Conservation (phyloP, 92 coral and sea anemone genomes). For the Epizoanthus stellaris region DNA sequence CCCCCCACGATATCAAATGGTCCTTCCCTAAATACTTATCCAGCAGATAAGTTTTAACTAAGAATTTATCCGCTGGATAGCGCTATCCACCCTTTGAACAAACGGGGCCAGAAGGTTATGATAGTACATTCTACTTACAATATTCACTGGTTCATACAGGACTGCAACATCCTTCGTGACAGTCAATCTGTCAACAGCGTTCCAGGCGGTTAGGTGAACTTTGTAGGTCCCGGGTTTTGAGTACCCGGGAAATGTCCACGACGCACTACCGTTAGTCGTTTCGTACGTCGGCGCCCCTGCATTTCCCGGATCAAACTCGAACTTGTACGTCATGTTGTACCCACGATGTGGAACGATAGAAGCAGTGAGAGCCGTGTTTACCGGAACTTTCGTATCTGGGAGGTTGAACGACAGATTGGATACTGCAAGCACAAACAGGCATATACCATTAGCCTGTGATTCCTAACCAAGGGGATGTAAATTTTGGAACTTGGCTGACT, state of each 20-base stretch:
- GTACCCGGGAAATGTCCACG: constrained; percentile 25
- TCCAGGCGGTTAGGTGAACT: constrained; percentile 29
- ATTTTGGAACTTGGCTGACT: too few relatives aligned
- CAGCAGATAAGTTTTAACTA: too few relatives aligned
- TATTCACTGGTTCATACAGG: background rate
- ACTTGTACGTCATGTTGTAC: constrained; percentile 11
- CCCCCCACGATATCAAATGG: too few relatives aligned
- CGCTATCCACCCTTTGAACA: too few relatives aligned
- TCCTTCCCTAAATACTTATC: too few relatives aligned
- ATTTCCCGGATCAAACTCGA: constrained; percentile 22
- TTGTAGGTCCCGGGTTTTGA: background rate
- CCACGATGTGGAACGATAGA: constrained; percentile 16
- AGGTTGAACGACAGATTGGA: constrained; percentile 16
- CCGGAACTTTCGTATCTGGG: constrained; percentile 4
- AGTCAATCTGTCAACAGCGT: constrained; percentile 28
- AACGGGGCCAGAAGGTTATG: background rate
- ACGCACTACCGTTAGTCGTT: constrained; percentile 9
- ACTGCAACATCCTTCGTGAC: constrained; percentile 7
- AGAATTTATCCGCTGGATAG: too few relatives aligned
- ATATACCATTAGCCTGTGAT: too few relatives aligned
- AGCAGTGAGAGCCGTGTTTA: background rate
- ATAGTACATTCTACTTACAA: background rate
- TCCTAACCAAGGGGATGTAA: too few relatives aligned
- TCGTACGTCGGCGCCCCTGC: background rate
- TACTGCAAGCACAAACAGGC: background rate